Conservation (phyloP, 2,888 invertebrate species). For the Chrysolina haemoptera region DNA sequence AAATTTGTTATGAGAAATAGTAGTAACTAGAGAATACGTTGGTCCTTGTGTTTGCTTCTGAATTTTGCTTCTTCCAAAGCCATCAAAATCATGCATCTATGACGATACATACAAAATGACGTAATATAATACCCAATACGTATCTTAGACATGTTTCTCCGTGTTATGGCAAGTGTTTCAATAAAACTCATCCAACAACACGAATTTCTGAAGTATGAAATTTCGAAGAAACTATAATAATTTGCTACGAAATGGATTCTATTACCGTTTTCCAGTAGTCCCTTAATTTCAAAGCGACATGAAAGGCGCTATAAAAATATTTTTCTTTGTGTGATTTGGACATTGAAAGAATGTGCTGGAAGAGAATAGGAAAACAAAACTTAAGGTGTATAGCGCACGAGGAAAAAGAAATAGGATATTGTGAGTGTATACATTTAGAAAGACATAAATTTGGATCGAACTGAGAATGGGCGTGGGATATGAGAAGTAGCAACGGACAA, state of each 20-base stretch:
- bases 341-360: background rate
- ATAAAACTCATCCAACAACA: background rate
- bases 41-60: no score
- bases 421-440: conserved; percentile 61
- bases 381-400: conserved; percentile 18
- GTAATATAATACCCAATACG: no score
- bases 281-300: conserved; percentile 8
- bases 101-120: no score
- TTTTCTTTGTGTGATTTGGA: conserved; percentile 9
- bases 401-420: conserved; percentile 51
- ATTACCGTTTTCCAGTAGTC: background rate
- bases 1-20: no score
- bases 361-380: conserved; percentile 10
- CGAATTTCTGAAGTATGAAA: background rate
- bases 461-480: conserved; percentile 63
- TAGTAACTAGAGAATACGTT: no score
- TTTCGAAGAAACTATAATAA: background rate
- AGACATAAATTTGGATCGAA: conserved; percentile 63
- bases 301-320: background rate
- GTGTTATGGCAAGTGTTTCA: background rate
- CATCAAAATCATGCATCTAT: no score
- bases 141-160: background rate
- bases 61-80: no score
- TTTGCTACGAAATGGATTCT: background rate
- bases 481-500: conserved; percentile 62